Base-by-base conservation (phyloP, 2,113 vertebrate species). In the Gymnorhina tibicen region DNA sequence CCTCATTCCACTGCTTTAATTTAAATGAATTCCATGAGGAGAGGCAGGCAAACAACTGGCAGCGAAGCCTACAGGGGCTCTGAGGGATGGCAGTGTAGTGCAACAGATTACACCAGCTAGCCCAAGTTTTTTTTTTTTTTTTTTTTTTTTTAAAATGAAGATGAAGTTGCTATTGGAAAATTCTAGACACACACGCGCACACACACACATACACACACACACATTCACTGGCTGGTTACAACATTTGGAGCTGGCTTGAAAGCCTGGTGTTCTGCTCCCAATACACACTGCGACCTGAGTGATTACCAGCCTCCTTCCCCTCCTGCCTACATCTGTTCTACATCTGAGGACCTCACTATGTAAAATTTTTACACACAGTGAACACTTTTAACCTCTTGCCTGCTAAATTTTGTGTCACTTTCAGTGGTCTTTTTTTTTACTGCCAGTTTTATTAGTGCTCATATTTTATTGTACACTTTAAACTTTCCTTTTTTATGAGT, bases 21-120 rank as follows among this genome's bases (percentile, higher is more conserved):
- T 99, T 99, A 99, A 99, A 99, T 99, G 99, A 99, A 99, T 99
- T 99, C 99, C 99, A 99, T 97, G 96, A 98, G 99, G 99, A 99
- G 98, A 99, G 97, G 97, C 99, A 99, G 99, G 99, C 99, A 99
- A 99, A 99, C 99, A 99, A 99, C 99, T 99, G 99, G 99, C 99
- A 99, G 99, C 98, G 98, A 98, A 99, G 99, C 99, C 98, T 99
- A 98, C 98, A 98, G 99, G 98, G 99, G 98, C 99, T 98, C 98
- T 84, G 94, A 98, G 99, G 99, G 99, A 99, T 99, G 97, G 98
- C 98, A 98, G 98, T 97, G 95, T 94, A 97, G 98, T 98, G 98
- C 98, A 98, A 98, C 98, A 98, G 99, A 98, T 98, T 98, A 98
- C 98, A 98, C 98, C 98, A 98, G 98, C 98, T 97, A 97, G 98